Base-by-base conservation (phyloP, 2,888 invertebrate genomes). In the Drosophila koepferae region DNA sequence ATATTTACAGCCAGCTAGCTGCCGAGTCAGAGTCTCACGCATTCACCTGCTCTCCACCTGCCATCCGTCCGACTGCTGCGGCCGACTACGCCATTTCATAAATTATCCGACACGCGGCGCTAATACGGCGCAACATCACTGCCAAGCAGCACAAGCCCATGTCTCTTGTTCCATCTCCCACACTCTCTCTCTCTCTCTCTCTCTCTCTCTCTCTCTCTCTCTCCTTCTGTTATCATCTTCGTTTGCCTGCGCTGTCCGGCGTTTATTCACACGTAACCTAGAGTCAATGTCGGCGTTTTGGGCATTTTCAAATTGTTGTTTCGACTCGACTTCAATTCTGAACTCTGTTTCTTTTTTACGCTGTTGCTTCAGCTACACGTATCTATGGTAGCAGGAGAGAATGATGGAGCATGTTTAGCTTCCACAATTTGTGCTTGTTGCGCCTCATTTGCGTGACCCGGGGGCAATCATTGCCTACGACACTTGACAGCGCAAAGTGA, bases 31-130 rank as follows among this genome's bases (percentile, higher is more conserved):
- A 55, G 56, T 18, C 65, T 54, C 54, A 51, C 64, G 59, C 70
- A 53, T n/a, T 44, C 48, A 28, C 44, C 44, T 63, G 56, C 23
- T 4, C 53, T 36, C 12, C 28, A n/a, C 63, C 61, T 61, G 62
- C 41, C 41, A 51, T 23, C 38, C 16, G 43, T 18, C 55, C 51
- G 51, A 55, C 74, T 65, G 69, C 72, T 78, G 73, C 64, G 78
- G 80, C 79, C 87, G 79, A 74, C 69, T 68, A 63, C 53, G 80
- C 77, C 75, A 68, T 80, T 87, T 86, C 85, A 86, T 86, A 86
- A 86, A 86, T 86, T 86, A 89, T 81, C 89, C 89, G 74, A 83
- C 89, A 89, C 89, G 89, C 85, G 85, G 85, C 89, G 86, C 86
- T 85, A 85, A 85, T 89, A 86, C 83, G 85, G 89, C 86, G 81